Evolutionary conservation across 2,797 vertebrate genomes (phyloP).

Genomic region (Megalops cyprinoides): DNA sequence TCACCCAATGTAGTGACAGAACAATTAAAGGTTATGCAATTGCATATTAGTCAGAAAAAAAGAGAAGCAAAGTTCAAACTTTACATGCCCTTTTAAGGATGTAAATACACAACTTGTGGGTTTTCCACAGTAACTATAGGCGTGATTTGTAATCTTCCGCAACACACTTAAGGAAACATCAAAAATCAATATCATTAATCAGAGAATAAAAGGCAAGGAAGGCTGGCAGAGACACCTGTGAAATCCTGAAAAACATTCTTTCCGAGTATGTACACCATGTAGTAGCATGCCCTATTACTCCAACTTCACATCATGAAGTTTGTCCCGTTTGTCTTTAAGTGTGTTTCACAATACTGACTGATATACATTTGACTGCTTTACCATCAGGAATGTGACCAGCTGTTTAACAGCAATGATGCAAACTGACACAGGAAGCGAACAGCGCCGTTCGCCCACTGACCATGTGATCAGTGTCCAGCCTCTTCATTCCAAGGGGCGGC

Average conservation of each 20-base stretch:
- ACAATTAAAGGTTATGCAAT: too few relatives aligned
- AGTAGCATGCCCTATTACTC: background rate
- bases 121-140: too few relatives aligned
- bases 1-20: too few relatives aligned
- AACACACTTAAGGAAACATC: background rate
- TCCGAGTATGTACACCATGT: background rate
- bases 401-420: background rate
- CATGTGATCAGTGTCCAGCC: slow-evolving; percentile 74
- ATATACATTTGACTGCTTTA: background rate
- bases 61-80: too few relatives aligned
- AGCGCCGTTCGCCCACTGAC: slow-evolving; percentile 67
- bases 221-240: too few relatives aligned
- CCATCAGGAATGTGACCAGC: background rate
- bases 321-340: background rate
- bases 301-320: background rate
- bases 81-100: too few relatives aligned
- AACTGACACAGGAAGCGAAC: background rate
- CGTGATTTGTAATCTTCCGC: background rate
- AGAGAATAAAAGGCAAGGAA: too few relatives aligned
- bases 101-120: too few relatives aligned
- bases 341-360: background rate
- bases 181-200: too few relatives aligned
- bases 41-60: too few relatives aligned
- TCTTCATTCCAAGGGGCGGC: slow-evolving; percentile 73
- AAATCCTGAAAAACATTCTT: too few relatives aligned